phyloP scores from a whole-genome alignment of 2,888 invertebrate species.

The Chloroclysta siterata region DNA sequence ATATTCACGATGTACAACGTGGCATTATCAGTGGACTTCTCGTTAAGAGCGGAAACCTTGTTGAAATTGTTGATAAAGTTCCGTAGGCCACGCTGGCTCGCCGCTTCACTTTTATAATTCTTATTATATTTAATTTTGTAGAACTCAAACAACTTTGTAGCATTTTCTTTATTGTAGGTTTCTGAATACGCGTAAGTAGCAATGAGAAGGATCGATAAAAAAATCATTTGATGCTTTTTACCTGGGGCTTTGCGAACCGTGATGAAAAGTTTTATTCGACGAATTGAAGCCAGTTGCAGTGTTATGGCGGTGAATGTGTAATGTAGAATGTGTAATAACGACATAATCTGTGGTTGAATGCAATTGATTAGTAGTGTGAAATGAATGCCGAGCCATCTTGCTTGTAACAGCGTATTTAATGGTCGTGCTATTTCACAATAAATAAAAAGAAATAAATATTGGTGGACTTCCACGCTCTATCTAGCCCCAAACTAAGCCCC shows the following conservation, averaged over 20 bases:
- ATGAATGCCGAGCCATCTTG: background rate
- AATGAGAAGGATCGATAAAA: conserved; percentile 14
- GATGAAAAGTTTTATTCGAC: background rate
- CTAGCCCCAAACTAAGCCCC: too few species aligned
- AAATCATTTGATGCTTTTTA: conserved; percentile 12
- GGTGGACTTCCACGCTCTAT: too few species aligned
- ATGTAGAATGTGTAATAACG: background rate
- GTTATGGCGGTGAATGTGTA: background rate
- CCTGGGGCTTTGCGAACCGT: conserved; percentile 1
- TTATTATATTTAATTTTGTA: conserved; percentile 59
- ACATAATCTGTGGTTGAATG: background rate
- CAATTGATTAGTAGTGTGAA: conserved; percentile 2
- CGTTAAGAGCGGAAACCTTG: conserved; percentile 52
- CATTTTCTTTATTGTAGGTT: conserved; percentile 20
- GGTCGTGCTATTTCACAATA: too few species aligned
- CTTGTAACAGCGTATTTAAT: background rate
- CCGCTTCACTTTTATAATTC: conserved; percentile 46
- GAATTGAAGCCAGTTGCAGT: background rate
- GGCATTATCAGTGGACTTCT: conserved; percentile 39
- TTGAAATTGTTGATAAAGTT: conserved; percentile 60
- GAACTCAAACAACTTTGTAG: conserved; percentile 47
- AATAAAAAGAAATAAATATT: too few species aligned
- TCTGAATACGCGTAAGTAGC: conserved; percentile 15
- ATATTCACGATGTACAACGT: conserved; percentile 57
- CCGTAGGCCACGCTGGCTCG: conserved; percentile 47